Conservation (phyloP, 2,797 vertebrate species). For the Micropoecilia bifurca region DNA sequence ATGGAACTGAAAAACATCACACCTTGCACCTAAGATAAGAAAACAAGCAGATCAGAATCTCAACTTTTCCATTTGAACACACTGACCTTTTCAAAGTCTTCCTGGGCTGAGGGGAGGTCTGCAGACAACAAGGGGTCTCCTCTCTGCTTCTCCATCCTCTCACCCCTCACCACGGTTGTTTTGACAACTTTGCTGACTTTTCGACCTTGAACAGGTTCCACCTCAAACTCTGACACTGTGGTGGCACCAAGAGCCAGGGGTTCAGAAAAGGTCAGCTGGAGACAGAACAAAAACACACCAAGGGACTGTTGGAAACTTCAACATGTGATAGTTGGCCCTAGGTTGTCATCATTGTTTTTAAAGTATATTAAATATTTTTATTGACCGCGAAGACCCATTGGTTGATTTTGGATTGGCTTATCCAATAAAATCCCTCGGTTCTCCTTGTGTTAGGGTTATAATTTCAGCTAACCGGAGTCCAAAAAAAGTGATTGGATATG, state of each 20-base stretch:
- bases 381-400: too few relatives aligned
- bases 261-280: slow-evolving; percentile 89
- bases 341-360: too few relatives aligned
- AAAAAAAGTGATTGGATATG: too few relatives aligned
- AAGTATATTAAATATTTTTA: too few relatives aligned
- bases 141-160: slow-evolving; percentile 89
- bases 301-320: neutral
- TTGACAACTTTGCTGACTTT: slow-evolving; percentile 98
- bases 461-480: too few relatives aligned
- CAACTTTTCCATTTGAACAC: neutral
- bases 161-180: slow-evolving; percentile 90
- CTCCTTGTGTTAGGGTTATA: too few relatives aligned
- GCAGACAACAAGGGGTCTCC: slow-evolving; percentile 88
- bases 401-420: too few relatives aligned
- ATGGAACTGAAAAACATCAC: neutral
- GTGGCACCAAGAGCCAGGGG: slow-evolving; percentile 69
- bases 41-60: neutral
- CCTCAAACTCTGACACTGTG: slow-evolving; percentile 87
- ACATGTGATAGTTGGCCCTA: neutral
- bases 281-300: neutral
- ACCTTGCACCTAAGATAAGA: neutral
- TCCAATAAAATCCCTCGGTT: too few relatives aligned
- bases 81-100: slow-evolving; percentile 95
- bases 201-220: slow-evolving; percentile 89
- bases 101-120: slow-evolving; percentile 93